phyloP scores from a whole-genome alignment of 2,888 invertebrate species.

The Watsonalla binaria region DNA sequence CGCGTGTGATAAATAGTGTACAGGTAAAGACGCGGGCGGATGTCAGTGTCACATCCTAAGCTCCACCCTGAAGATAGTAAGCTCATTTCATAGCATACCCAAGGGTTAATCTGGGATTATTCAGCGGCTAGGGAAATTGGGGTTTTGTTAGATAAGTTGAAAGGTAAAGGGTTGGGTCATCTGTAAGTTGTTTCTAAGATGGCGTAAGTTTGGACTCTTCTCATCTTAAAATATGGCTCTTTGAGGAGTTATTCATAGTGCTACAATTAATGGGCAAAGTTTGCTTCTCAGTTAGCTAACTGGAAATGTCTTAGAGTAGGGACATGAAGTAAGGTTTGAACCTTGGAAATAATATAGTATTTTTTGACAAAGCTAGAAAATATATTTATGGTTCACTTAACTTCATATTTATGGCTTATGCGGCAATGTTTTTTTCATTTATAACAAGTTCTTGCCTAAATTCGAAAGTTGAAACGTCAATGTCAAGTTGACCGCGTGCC shows the following conservation, averaged over 20 bases:
- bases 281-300: not conserved
- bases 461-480: too few species aligned
- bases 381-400: too few species aligned
- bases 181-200: not conserved
- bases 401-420: too few species aligned
- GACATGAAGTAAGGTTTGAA: too few species aligned
- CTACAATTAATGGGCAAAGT: not conserved
- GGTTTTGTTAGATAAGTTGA: not conserved
- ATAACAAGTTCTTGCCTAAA: too few species aligned
- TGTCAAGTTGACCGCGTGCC: too few species aligned
- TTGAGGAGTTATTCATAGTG: not conserved
- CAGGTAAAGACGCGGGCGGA: too few species aligned
- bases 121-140: not conserved
- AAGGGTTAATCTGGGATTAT: not conserved
- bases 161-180: not conserved
- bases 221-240: not conserved
- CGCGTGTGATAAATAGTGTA: too few species aligned
- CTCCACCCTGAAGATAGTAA: conserved; percentile 5
- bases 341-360: too few species aligned
- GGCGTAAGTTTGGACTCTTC: not conserved
- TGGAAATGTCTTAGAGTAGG: not conserved
- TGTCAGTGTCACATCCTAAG: not conserved
- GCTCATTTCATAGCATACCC: conserved; percentile 8
- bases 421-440: too few species aligned
- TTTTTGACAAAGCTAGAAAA: too few species aligned